phyloP scores from a whole-genome alignment of 1,140 invertebrate genomes.

The Drepana arcuata region DNA sequence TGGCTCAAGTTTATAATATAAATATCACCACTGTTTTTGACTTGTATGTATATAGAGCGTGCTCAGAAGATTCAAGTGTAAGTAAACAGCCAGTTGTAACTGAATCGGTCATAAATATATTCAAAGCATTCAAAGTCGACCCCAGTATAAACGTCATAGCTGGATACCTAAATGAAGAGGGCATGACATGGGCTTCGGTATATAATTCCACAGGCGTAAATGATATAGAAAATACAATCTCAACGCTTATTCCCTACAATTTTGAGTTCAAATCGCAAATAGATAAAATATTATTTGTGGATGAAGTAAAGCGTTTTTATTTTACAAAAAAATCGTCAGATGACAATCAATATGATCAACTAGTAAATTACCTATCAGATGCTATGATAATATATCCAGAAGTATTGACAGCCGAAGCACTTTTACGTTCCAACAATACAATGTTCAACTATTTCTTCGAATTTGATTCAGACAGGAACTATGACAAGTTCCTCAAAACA shows the following conservation, averaged over 20 bases:
- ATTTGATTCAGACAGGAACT: slow-evolving; percentile 28
- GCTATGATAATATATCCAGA: slow-evolving; percentile 22
- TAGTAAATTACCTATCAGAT: slow-evolving; percentile 1
- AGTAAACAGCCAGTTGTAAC: slow-evolving; percentile 14
- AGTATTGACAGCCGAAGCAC: slow-evolving; percentile 12
- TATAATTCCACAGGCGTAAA: slow-evolving; percentile 12
- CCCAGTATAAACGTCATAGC: slow-evolving; percentile 17
- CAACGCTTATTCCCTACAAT: slow-evolving; percentile 17
- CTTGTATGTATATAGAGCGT: slow-evolving; percentile 24
- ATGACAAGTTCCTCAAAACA: slow-evolving; percentile 19
- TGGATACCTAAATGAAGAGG: slow-evolving; percentile 29
- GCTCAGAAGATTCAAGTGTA: slow-evolving; percentile 14
- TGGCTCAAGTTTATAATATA: slow-evolving; percentile 17
- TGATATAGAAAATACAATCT: slow-evolving; percentile 14
- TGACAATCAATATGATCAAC: neutral
- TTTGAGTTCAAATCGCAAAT: slow-evolving; percentile 11
- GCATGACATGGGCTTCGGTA: slow-evolving; percentile 18
- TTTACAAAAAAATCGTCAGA: slow-evolving; percentile 5
- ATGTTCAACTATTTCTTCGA: slow-evolving; percentile 33
- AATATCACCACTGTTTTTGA: slow-evolving; percentile 11
- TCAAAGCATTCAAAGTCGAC: slow-evolving; percentile 8
- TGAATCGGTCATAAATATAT: slow-evolving; percentile 12
- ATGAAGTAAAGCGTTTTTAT: slow-evolving; percentile 16
- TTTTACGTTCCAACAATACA: neutral
- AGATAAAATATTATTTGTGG: slow-evolving; percentile 8